Conservation (phyloP, 1,140 invertebrate species). For the Amphibalanus amphitrite region DNA sequence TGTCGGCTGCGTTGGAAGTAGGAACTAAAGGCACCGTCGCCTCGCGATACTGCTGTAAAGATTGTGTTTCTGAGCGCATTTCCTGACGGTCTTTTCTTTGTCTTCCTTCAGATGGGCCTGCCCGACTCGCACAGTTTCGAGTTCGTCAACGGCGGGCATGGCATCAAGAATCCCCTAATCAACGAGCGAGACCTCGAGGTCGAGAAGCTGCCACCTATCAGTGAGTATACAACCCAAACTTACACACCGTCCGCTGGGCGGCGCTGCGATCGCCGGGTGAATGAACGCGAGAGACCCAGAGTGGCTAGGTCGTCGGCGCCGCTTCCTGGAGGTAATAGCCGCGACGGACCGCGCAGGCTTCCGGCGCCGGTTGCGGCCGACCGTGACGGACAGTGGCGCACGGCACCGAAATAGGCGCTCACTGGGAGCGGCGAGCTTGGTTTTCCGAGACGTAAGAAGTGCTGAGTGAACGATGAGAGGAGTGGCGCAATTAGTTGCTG, state of each 20-base stretch:
- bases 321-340: neutral
- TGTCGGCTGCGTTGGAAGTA: neutral
- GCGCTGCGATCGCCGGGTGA: neutral
- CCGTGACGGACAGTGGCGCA: neutral
- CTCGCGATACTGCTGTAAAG: too few species aligned
- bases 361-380: too few species aligned
- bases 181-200: slow-evolving; percentile 35
- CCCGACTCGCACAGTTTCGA: slow-evolving; percentile 75
- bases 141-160: slow-evolving; percentile 96
- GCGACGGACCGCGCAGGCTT: neutral
- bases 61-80: neutral
- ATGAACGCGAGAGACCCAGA: neutral
- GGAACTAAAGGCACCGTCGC: too few species aligned
- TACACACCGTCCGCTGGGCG: neutral
- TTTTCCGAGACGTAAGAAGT: too few species aligned
- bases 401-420: too few species aligned
- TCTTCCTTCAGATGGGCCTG: slow-evolving; percentile 50
- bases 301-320: neutral
- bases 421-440: too few species aligned
- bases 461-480: too few species aligned
- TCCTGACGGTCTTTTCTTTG: slow-evolving; percentile 16
- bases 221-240: neutral
- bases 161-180: slow-evolving; percentile 93
- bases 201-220: slow-evolving; percentile 22
- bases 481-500: too few species aligned